Evolutionary conservation across 2,797 vertebrate species (phyloP).

Genomic region (Danio tinwini): DNA sequence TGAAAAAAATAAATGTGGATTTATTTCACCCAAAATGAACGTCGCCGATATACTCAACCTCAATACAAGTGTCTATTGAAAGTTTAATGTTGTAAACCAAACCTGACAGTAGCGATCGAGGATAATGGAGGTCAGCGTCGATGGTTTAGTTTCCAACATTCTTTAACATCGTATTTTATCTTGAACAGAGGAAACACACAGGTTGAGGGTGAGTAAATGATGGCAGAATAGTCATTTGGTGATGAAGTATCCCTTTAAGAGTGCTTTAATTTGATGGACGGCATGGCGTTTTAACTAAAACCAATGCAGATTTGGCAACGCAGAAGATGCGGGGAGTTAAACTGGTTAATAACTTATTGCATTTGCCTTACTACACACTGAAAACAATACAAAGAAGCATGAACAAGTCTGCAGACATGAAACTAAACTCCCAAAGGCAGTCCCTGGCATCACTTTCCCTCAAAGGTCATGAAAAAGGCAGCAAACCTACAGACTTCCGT

Average conservation of each 20-base stretch:
- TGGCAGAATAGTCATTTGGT: too few relatives aligned
- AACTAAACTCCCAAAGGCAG: conserved; percentile 9
- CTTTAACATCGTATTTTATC: too few relatives aligned
- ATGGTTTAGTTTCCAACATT: too few relatives aligned
- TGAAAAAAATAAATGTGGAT: neutral
- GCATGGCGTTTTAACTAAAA: neutral
- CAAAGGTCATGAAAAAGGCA: neutral
- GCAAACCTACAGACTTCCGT: neutral
- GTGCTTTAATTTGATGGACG: conserved; percentile 1
- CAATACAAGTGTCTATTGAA: too few relatives aligned
- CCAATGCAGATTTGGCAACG: conserved; percentile 4
- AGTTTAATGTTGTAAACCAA: too few relatives aligned
- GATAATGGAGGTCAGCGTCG: too few relatives aligned
- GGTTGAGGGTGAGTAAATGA: too few relatives aligned
- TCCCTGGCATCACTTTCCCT: neutral
- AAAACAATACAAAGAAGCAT: neutral
- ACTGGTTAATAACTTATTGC: neutral
- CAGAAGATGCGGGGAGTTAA: neutral
- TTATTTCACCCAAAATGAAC: neutral
- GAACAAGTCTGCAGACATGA: neutral
- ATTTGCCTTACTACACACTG: neutral
- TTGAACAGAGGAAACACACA: too few relatives aligned
- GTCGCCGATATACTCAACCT: too few relatives aligned
- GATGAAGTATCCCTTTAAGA: neutral
- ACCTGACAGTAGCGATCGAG: too few relatives aligned